These are phyloP conservation scores for Drosophila emarginata DNA, from an alignment of 2,888 invertebrate species.

Conservation along the genomic window DNA sequence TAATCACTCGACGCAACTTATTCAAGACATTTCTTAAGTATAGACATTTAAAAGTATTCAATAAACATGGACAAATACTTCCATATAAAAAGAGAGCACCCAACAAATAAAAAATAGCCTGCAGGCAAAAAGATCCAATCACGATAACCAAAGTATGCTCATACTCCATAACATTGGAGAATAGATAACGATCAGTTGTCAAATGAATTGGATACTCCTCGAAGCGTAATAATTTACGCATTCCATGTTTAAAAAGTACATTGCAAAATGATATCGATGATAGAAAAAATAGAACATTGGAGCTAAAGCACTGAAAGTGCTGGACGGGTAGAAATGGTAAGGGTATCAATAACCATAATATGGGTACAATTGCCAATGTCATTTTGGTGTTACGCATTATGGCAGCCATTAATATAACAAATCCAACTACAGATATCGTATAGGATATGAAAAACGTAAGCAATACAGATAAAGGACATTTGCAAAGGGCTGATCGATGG, in stretches of 20 bases:
- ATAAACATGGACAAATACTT: neutral
- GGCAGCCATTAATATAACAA: slow-evolving; percentile 37
- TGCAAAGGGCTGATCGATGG: slow-evolving; percentile 12
- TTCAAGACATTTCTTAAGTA: neutral
- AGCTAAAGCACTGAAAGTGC: neutral
- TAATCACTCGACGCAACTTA: neutral
- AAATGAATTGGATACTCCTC: slow-evolving; percentile 5
- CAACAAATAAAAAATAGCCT: slow-evolving; percentile 30
- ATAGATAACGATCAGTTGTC: slow-evolving; percentile 19
- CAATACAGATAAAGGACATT: slow-evolving; percentile 41
- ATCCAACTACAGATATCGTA: slow-evolving; percentile 33
- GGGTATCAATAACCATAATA: slow-evolving; percentile 46
- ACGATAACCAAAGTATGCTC: slow-evolving; percentile 31
- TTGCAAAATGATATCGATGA: slow-evolving; percentile 44
- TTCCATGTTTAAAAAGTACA: slow-evolving; percentile 48
- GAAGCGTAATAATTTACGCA: slow-evolving; percentile 31
- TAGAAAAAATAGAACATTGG: neutral
- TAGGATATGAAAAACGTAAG: slow-evolving; percentile 44
- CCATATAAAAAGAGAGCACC: slow-evolving; percentile 33
- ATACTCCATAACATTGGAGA: neutral
- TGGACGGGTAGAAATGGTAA: slow-evolving; percentile 43
- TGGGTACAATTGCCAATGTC: slow-evolving; percentile 41
- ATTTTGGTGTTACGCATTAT: slow-evolving; percentile 30
- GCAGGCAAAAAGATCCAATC: slow-evolving; percentile 38
- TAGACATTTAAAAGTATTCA: slow-evolving; percentile 1